A percentile compares a stretch with the other conserved stretches of the same genome.
Conservation (phyloP, 2,113 vertebrate species). For the Gorsachius goisagi region DNA sequence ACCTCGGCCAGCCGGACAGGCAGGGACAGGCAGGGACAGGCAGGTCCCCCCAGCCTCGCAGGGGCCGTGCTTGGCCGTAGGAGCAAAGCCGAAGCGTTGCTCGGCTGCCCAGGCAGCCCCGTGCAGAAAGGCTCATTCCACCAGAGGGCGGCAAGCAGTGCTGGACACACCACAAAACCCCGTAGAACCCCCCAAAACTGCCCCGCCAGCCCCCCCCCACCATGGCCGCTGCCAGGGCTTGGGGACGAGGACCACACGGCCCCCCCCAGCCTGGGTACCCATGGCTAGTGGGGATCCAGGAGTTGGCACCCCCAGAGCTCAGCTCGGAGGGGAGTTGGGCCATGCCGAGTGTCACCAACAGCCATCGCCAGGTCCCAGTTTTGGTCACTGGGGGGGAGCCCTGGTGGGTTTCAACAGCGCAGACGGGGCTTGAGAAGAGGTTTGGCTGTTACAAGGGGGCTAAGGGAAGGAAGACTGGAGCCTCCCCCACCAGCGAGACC, state of each 20-base stretch:
- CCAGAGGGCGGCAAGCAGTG: neutral
- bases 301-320: neutral
- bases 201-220: neutral
- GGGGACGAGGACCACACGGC: rapidly evolving
- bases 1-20: neutral
- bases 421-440: rapidly evolving
- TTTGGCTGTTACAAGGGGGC: neutral
- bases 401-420: neutral
- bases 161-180: neutral
- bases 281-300: rapidly evolving
- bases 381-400: neutral
- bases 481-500: neutral
- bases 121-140: neutral
- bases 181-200: neutral
- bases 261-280: rapidly evolving
- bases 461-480: neutral
- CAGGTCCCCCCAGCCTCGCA: no score
- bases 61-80: rapidly evolving
- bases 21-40: neutral
- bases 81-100: neutral
- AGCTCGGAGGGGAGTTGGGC: neutral
- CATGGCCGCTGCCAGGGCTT: neutral
- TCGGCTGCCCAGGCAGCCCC: neutral
- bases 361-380: neutral
- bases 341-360: rapidly evolving